These are phyloP conservation scores for Acrocyrtus sp. DNA, from an alignment of 2,888 invertebrate genomes.

Conservation along the genomic window DNA sequence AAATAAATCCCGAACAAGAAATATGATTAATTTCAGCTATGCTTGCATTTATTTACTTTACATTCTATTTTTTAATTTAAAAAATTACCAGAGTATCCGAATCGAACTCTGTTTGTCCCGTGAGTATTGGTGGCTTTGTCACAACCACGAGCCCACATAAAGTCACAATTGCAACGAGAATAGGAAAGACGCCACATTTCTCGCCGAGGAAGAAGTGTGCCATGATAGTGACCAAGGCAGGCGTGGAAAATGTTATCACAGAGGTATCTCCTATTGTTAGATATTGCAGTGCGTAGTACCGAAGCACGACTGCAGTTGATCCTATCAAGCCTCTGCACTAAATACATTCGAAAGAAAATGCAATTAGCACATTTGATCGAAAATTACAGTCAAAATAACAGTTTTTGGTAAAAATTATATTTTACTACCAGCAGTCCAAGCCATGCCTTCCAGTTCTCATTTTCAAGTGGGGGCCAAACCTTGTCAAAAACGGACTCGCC, in stretches of 20 bases:
- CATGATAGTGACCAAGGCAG: constrained; percentile 59
- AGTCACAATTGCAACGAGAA: constrained; percentile 56
- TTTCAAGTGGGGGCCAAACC: constrained; percentile 54
- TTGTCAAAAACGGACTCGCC: constrained; percentile 40
- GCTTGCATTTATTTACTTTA: too few relatives aligned
- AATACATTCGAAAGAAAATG: constrained; percentile 9
- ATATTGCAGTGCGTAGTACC: constrained; percentile 61
- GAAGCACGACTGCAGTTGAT: constrained; percentile 55
- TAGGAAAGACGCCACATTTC: constrained; percentile 57
- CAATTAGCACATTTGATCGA: constrained; percentile 1
- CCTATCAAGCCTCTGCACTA: constrained; percentile 61
- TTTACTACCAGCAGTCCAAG: constrained; percentile 59
- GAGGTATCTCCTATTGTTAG: constrained; percentile 61
- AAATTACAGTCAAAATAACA: not conserved
- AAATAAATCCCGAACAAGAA: not conserved
- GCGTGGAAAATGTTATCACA: constrained; percentile 60
- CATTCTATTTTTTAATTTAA: not conserved
- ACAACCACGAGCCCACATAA: constrained; percentile 58
- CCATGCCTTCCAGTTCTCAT: constrained; percentile 57
- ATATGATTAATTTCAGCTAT: too few relatives aligned
- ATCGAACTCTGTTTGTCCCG: constrained; percentile 57
- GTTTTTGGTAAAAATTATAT: too few relatives aligned
- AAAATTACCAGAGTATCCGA: constrained; percentile 56
- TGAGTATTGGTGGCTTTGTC: constrained; percentile 58
- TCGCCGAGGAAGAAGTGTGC: constrained; percentile 62